Conservation (phyloP, 2,797 vertebrate genomes). For the Esox masquinongy region DNA sequence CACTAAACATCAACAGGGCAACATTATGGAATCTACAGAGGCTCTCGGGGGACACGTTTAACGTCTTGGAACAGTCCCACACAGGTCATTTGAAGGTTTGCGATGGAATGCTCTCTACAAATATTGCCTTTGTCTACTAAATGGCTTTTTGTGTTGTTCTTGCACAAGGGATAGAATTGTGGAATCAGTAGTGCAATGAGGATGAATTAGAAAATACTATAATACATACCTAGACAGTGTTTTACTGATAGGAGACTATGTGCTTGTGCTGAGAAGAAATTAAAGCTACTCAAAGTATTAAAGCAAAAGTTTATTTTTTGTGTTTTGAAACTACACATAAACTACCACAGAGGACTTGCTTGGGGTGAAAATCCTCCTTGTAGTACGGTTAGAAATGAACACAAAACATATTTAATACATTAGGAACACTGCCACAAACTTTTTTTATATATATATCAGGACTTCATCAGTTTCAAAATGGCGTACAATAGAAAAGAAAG, state of each 20-base stretch:
- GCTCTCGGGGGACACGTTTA: neutral
- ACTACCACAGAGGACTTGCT: constrained; percentile 86
- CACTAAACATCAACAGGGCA: neutral
- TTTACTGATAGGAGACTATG: neutral
- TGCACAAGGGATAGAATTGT: neutral
- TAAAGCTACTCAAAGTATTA: constrained; percentile 23
- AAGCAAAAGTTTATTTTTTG: constrained; percentile 89
- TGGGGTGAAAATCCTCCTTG: constrained; percentile 75
- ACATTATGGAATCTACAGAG: neutral
- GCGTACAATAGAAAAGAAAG: constrained; percentile 85
- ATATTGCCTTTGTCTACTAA: neutral
- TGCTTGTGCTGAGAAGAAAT: neutral
- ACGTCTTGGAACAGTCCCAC: neutral
- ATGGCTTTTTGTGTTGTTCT: neutral
- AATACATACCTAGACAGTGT: neutral
- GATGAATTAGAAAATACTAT: neutral
- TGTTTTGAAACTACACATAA: constrained; percentile 86
- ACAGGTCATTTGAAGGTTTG: constrained; percentile 11
- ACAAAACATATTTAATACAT: constrained; percentile 87
- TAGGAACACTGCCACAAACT: constrained; percentile 87
- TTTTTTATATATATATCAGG: constrained; percentile 79
- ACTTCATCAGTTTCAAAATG: constrained; percentile 84
- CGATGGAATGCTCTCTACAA: neutral
- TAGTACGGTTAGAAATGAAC: constrained; percentile 88
- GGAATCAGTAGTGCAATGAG: neutral